Percentiles rank a stretch among this genome's conserved stretches.
Evolutionary conservation across 2,113 vertebrate species (phyloP).

Genomic region (Rattus norvegicus): GRCr8 NC_086032.1:25497501-25498000

Average conservation of each 20-base stretch:
- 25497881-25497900: not conserved
- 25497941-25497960: not conserved
- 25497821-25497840: not conserved
- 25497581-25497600: slow-evolving; percentile 65
- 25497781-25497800: slow-evolving; percentile 8
- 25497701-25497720: slow-evolving; percentile 30
- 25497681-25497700: not conserved
- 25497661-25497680: slow-evolving; percentile 13
- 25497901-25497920: not conserved
- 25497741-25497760: slow-evolving; percentile 33
- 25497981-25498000: not conserved
- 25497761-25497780: not conserved
- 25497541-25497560: slow-evolving; percentile 74
- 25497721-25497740: slow-evolving; percentile 28
- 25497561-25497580: slow-evolving; percentile 77
- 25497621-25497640: slow-evolving; percentile 50
- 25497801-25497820: not conserved
- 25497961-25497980: not conserved
- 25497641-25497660: slow-evolving; percentile 51
- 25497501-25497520: slow-evolving; percentile 53
- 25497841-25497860: not conserved
- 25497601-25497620: slow-evolving; percentile 41
- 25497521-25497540: slow-evolving; percentile 57
- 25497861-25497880: not conserved
- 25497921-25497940: not conserved